These are phyloP conservation scores for Macrotus californicus DNA, from an alignment of 2,113 vertebrate species.

Conservation along the genomic window DNA sequence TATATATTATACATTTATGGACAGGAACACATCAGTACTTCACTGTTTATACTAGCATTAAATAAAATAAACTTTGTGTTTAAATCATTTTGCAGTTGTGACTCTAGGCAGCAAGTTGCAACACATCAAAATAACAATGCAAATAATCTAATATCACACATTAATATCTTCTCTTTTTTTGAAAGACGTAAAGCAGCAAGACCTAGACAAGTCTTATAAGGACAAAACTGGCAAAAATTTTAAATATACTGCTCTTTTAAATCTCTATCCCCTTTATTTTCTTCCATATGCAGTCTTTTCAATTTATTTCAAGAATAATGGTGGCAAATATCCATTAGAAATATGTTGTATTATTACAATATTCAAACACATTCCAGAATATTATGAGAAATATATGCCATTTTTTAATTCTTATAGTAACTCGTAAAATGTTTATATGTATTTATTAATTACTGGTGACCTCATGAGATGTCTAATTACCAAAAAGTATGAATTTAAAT, in stretches of 20 bases:
- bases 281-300: background rate
- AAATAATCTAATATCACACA: background rate
- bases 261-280: background rate
- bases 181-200: background rate
- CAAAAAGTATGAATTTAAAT: background rate
- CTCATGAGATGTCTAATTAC: background rate
- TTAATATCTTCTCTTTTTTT: background rate
- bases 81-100: conserved; percentile 38
- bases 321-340: background rate
- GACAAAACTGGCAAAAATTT: background rate
- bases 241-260: conserved; percentile 1
- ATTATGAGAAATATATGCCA: background rate
- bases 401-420: background rate
- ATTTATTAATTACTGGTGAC: background rate
- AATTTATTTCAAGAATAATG: conserved; percentile 20
- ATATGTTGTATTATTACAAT: background rate
- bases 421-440: background rate
- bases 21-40: conserved; percentile 19
- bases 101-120: conserved; percentile 19
- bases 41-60: conserved; percentile 6
- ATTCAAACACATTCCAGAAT: background rate
- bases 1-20: conserved; percentile 31
- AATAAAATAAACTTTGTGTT: conserved; percentile 45
- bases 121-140: conserved; percentile 19
- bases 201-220: background rate